These are phyloP conservation scores for Toxotes jaculatrix DNA, from an alignment of 2,113 vertebrate species.

Conservation along the genomic window DNA sequence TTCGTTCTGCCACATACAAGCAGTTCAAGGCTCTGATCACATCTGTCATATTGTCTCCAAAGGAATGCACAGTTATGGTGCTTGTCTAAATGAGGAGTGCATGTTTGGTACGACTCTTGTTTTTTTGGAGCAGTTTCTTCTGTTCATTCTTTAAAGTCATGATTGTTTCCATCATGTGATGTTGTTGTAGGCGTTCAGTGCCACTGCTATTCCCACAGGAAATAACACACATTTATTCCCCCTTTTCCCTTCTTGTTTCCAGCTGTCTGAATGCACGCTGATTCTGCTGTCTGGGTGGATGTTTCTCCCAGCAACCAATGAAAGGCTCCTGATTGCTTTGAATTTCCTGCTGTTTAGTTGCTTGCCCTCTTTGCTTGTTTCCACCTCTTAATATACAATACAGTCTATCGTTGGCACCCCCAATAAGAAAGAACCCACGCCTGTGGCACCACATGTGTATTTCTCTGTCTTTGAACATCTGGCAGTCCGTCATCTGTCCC, in stretches of 20 bases:
- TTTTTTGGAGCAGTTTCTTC: slow-evolving; percentile 7
- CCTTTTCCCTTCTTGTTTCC: slow-evolving; percentile 35
- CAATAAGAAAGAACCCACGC: slow-evolving; percentile 10
- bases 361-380: slow-evolving; percentile 44
- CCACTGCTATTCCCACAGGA: slow-evolving; percentile 41
- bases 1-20: slow-evolving; percentile 57
- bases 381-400: slow-evolving; percentile 30
- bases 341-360: slow-evolving; percentile 59
- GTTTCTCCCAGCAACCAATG: slow-evolving; percentile 48
- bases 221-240: slow-evolving; percentile 47
- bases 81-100: slow-evolving; percentile 25
- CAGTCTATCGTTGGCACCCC: slow-evolving; percentile 18
- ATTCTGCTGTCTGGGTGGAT: slow-evolving; percentile 52
- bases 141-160: slow-evolving; percentile 15
- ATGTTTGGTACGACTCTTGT: slow-evolving; percentile 12
- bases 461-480: neutral
- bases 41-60: slow-evolving; percentile 69
- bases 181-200: slow-evolving; percentile 34
- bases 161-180: slow-evolving; percentile 50
- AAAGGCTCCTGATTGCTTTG: slow-evolving; percentile 73
- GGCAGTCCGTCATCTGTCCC: neutral
- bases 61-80: slow-evolving; percentile 14
- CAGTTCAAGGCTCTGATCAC: slow-evolving; percentile 64
- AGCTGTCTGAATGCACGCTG: slow-evolving; percentile 57
- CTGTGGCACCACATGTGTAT: neutral